Conservation (phyloP, 2,888 invertebrate species). For the Bombylius major region DNA sequence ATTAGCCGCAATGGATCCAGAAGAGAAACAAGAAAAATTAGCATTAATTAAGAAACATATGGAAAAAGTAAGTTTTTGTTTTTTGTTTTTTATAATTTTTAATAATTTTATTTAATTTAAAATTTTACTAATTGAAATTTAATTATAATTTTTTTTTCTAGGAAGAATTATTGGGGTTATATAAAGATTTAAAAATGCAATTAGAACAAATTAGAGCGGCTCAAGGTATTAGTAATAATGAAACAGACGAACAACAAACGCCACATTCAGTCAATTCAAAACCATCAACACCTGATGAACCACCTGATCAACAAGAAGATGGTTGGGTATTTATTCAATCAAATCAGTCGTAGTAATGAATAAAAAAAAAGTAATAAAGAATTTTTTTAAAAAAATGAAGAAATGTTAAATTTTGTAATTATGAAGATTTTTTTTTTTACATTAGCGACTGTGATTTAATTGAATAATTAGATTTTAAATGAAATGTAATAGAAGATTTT, state of each 20-base stretch:
- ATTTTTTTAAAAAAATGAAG: no score
- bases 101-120: not conserved
- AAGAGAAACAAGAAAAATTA: constrained; percentile 29
- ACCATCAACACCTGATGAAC: constrained; percentile 8
- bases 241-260: constrained; percentile 8
- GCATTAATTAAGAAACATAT: constrained; percentile 31
- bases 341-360: constrained; percentile 25
- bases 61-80: constrained; percentile 22
- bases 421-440: not conserved
- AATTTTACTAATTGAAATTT: no score
- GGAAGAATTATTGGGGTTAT: constrained; percentile 29
- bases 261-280: constrained; percentile 3
- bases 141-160: constrained; percentile 7
- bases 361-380: not conserved
- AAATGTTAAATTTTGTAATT: not conserved
- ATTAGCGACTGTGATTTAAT: constrained; percentile 4
- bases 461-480: not conserved
- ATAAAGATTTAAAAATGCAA: constrained; percentile 30
- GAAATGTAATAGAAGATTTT: not conserved
- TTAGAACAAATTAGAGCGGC: constrained; percentile 24
- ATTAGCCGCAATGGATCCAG: constrained; percentile 38
- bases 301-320: constrained; percentile 22
- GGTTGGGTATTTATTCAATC: constrained; percentile 32
- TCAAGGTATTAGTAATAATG: constrained; percentile 11
- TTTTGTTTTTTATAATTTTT: not conserved